phyloP scores from a whole-genome alignment of 1,140 invertebrate genomes.

The Pseudoatta argentina region DNA sequence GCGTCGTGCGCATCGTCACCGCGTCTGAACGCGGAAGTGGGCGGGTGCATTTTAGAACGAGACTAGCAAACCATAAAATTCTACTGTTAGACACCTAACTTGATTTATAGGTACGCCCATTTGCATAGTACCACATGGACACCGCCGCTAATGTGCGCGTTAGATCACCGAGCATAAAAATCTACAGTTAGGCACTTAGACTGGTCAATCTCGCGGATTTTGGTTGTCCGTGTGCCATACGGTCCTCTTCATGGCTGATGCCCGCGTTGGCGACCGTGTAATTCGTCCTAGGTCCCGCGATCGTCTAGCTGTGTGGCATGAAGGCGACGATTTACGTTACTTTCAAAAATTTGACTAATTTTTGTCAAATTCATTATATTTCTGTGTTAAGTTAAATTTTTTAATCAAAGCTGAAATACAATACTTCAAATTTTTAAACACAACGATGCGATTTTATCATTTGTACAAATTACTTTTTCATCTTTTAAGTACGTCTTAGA shows the following conservation, averaged over 20 bases:
- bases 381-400: background rate
- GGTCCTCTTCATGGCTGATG: constrained; percentile 63
- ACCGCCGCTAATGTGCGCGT: constrained; percentile 22
- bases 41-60: background rate
- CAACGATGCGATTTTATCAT: background rate
- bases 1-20: background rate
- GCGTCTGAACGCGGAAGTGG: background rate
- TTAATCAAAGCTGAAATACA: background rate
- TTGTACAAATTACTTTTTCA: background rate
- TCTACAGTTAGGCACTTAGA: constrained; percentile 72
- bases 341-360: background rate
- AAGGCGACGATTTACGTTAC: background rate
- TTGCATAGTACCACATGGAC: constrained; percentile 59
- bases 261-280: constrained; percentile 22
- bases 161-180: constrained; percentile 69
- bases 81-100: constrained; percentile 56
- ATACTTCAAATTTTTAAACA: background rate
- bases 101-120: constrained; percentile 29
- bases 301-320: background rate
- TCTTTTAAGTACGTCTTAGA: background rate
- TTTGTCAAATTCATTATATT: background rate
- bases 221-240: constrained; percentile 49
- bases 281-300: constrained; percentile 7
- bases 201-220: constrained; percentile 65
- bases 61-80: constrained; percentile 60